A percentile compares a stretch with the other conserved stretches of the same genome.
phyloP scores from a whole-genome alignment of 2,797 vertebrate genomes.

The Cygnus olor region DNA sequence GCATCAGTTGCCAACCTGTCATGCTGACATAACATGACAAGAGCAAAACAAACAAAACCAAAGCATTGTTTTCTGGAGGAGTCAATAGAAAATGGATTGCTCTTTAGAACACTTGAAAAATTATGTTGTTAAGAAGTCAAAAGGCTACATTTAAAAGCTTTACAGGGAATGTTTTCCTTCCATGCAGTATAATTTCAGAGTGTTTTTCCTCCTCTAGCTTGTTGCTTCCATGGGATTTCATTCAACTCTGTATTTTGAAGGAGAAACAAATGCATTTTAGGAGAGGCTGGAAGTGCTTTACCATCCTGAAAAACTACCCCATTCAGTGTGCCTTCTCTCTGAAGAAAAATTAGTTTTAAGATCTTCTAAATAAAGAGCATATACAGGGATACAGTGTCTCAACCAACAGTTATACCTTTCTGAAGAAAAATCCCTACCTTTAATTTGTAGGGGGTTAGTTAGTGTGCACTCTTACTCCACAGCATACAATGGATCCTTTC shows the following conservation, averaged over 20 bases:
- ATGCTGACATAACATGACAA: neutral
- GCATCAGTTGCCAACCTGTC: constrained; percentile 8
- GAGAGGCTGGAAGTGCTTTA: neutral
- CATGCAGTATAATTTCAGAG: neutral
- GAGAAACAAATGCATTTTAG: neutral
- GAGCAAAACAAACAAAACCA: constrained; percentile 31
- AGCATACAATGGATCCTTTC: neutral
- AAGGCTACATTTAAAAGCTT: constrained; percentile 10
- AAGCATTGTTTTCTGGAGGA: constrained; percentile 26
- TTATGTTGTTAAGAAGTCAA: neutral
- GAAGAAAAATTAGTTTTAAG: neutral
- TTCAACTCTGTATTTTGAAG: neutral
- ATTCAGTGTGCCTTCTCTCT: neutral
- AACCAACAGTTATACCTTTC: neutral
- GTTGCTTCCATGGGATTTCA: neutral
- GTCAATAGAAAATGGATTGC: constrained; percentile 4
- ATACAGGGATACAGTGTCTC: neutral
- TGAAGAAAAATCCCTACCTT: neutral
- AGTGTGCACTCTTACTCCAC: neutral
- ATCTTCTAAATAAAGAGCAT: neutral
- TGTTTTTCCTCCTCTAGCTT: neutral
- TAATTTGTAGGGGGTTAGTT: neutral
- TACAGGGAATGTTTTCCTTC: neutral
- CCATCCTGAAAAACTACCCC: neutral
- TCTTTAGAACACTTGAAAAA: constrained; percentile 30